A percentile compares a stretch with the other conserved stretches of the same genome.
phyloP scores from a whole-genome alignment of 2,888 invertebrate species.

The Lissonota sp. region DNA sequence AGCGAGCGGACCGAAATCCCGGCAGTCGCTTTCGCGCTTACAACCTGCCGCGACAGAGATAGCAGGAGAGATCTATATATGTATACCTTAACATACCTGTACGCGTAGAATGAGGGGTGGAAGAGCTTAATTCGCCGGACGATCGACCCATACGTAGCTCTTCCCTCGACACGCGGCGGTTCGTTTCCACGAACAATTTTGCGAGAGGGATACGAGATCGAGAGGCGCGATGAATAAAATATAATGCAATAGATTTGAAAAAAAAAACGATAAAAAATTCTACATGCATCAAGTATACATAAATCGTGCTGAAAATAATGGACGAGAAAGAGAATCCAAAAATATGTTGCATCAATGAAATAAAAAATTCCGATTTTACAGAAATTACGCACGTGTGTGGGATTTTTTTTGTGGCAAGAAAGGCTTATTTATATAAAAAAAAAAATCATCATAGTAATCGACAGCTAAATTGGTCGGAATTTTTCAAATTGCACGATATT shows the following conservation, averaged over 20 bases:
- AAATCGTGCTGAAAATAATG: constrained; percentile 50
- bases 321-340: constrained; percentile 14
- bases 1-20: constrained; percentile 52
- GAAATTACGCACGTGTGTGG: constrained; percentile 15
- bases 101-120: not conserved
- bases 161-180: constrained; percentile 11
- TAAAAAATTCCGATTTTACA: constrained; percentile 40
- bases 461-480: constrained; percentile 67
- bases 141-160: constrained; percentile 31
- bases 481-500: constrained; percentile 67
- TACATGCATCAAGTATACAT: constrained; percentile 42
- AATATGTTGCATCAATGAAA: constrained; percentile 16
- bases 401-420: too few species aligned
- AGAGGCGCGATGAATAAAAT: constrained; percentile 20
- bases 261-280: constrained; percentile 11
- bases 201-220: constrained; percentile 9
- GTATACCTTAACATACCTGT: not conserved
- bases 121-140: constrained; percentile 46
- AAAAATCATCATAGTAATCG: constrained; percentile 29
- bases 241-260: constrained; percentile 13
- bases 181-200: constrained; percentile 49
- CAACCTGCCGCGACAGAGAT: constrained; percentile 56
- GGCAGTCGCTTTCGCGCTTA: constrained; percentile 58
- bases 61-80: constrained; percentile 13
- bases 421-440: too few species aligned